Percentiles rank a stretch among this genome's conserved stretches.
phyloP scores from a whole-genome alignment of 2,113 vertebrate genomes.

The Megatriorchis doriae region DNA sequence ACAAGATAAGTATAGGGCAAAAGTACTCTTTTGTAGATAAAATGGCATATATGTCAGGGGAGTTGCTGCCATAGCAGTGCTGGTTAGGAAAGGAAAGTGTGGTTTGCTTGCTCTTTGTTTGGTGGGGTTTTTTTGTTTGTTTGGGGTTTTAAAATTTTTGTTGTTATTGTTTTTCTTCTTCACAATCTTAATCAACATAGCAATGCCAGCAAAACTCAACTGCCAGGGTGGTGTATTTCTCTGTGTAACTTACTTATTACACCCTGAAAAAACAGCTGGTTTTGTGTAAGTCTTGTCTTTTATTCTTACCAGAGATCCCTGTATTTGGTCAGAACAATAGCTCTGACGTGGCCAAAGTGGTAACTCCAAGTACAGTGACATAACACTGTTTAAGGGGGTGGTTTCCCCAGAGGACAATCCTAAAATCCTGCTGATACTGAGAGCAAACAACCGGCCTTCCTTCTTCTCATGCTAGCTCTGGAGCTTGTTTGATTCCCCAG shows the following conservation, averaged over 20 bases:
- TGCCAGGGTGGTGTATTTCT: background rate
- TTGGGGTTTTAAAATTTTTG: background rate
- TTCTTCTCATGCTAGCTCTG: background rate
- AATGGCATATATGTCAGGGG: background rate
- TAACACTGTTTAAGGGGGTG: background rate
- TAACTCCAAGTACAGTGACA: background rate
- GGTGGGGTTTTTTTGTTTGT: background rate
- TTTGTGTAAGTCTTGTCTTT: background rate
- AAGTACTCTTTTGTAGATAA: slow-evolving; percentile 22
- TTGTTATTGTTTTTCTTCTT: background rate
- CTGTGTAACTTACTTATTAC: background rate
- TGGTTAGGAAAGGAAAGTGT: slow-evolving; percentile 12
- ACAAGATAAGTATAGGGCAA: slow-evolving; percentile 10
- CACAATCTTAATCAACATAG: background rate
- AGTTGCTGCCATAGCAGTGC: background rate
- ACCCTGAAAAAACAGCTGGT: background rate
- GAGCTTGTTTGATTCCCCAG: background rate
- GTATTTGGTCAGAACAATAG: background rate
- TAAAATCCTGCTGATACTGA: background rate
- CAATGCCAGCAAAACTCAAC: background rate
- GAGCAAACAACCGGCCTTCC: background rate
- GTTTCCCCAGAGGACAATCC: background rate
- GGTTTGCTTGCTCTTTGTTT: background rate
- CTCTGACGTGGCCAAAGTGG: background rate
- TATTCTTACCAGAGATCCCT: background rate